A percentile compares a stretch with the other conserved stretches of the same genome.
These are phyloP conservation scores for Oncopodura yosiiana DNA, from an alignment of 1,140 invertebrate species.

Conservation along the genomic window DNA sequence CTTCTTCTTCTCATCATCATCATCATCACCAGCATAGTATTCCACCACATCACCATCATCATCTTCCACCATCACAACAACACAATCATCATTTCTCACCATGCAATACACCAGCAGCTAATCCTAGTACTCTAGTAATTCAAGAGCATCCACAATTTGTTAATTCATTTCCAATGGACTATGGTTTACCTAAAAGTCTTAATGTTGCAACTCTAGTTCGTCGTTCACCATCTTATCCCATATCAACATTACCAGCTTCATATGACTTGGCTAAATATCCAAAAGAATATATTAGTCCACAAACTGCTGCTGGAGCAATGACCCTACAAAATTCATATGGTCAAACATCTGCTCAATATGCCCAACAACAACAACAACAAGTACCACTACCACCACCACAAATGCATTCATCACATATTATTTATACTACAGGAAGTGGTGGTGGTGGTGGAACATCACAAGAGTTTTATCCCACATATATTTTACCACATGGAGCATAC, in stretches of 20 bases:
- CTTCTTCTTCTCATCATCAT: neutral
- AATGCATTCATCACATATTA: neutral
- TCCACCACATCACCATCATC: neutral
- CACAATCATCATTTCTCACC: neutral
- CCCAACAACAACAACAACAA: neutral
- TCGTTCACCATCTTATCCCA: slow-evolving; percentile 35
- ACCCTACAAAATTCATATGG: too few relatives aligned
- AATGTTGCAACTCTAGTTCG: slow-evolving; percentile 42
- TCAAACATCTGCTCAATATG: slow-evolving; percentile 11
- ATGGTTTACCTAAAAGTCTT: slow-evolving; percentile 58
- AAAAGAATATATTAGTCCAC: slow-evolving; percentile 33
- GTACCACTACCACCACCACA: neutral
- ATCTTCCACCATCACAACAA: slow-evolving; percentile 1
- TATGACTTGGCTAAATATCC: slow-evolving; percentile 35
- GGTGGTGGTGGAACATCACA: neutral
- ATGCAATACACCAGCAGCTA: neutral
- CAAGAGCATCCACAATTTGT: slow-evolving; percentile 20
- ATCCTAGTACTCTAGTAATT: slow-evolving; percentile 2
- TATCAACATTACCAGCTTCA: slow-evolving; percentile 17
- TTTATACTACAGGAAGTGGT: neutral
- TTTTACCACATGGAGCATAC: too few relatives aligned
- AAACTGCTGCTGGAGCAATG: too few relatives aligned
- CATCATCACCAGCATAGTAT: slow-evolving; percentile 35
- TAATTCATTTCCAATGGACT: slow-evolving; percentile 62
- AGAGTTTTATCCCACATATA: neutral